phyloP scores from a whole-genome alignment of 2,797 vertebrate genomes.

The Danio albolineatus region DNA sequence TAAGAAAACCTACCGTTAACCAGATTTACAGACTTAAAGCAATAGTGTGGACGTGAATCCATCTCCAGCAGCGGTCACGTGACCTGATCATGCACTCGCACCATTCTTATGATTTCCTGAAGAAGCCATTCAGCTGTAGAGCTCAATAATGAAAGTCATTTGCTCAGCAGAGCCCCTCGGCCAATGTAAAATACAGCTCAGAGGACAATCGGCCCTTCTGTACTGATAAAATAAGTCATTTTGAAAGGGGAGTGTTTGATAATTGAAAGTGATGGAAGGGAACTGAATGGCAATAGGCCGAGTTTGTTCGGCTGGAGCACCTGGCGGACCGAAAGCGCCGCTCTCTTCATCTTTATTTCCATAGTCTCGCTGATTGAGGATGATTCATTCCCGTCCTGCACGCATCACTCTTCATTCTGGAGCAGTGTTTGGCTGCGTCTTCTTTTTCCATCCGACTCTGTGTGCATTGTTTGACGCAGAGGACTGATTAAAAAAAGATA shows the following conservation, averaged over 20 bases:
- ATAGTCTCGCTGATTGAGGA: constrained; percentile 80
- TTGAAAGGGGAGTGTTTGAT: constrained; percentile 84
- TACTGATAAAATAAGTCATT: constrained; percentile 84
- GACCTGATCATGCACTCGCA: constrained; percentile 75
- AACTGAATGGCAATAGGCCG: constrained; percentile 85
- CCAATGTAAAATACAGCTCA: constrained; percentile 81
- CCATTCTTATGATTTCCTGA: constrained; percentile 75
- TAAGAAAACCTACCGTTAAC: too few species aligned
- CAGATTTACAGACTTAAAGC: too few species aligned
- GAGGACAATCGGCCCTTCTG: constrained; percentile 88
- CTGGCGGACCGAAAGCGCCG: constrained; percentile 29
- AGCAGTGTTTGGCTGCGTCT: constrained; percentile 68
- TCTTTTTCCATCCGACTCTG: constrained; percentile 53
- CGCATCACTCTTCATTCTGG: constrained; percentile 71
- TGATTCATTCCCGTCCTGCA: constrained; percentile 87
- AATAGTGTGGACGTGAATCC: constrained; percentile 71
- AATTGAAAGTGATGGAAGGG: constrained; percentile 87
- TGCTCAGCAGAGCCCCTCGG: constrained; percentile 79
- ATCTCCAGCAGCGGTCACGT: constrained; percentile 73
- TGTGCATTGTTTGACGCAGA: constrained; percentile 74
- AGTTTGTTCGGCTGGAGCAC: constrained; percentile 80
- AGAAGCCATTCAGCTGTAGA: constrained; percentile 86
- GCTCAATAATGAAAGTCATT: constrained; percentile 86
- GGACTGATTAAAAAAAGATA: constrained; percentile 77
- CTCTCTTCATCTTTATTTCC: constrained; percentile 71